phyloP scores from a whole-genome alignment of 2,113 vertebrate species.

The Copsychus sechellarum region DNA sequence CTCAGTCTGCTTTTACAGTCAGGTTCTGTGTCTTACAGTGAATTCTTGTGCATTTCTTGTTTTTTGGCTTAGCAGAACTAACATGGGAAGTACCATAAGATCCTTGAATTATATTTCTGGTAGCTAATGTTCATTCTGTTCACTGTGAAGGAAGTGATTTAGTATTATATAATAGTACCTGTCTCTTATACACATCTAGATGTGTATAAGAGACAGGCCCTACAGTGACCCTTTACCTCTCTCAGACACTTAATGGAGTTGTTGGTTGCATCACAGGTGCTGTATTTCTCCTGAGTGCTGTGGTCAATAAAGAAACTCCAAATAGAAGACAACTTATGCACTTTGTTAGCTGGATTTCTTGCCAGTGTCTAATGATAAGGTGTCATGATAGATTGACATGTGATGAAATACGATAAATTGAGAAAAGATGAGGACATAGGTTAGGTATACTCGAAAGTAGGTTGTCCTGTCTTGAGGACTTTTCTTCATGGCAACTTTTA shows the following conservation, averaged over 20 bases:
- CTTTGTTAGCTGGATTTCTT: not conserved
- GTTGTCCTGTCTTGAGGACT: fast-evolving
- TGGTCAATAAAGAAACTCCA: not conserved
- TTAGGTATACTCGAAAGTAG: not conserved
- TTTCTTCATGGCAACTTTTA: not conserved
- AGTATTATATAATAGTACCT: not conserved
- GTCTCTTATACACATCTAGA: too few relatives aligned
- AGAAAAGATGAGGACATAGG: not conserved
- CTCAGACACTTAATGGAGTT: not conserved
- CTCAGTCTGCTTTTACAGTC: not conserved
- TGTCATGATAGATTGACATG: not conserved
- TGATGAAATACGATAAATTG: not conserved
- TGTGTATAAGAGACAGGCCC: too few relatives aligned
- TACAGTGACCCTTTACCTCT: not conserved
- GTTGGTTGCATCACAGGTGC: not conserved
- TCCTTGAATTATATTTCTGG: not conserved
- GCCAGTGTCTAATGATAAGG: not conserved
- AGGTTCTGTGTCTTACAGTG: not conserved
- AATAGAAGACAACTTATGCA: not conserved
- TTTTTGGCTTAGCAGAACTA: not conserved
- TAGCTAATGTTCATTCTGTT: not conserved
- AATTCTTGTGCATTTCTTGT: not conserved
- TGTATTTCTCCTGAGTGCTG: not conserved
- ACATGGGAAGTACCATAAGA: not conserved
- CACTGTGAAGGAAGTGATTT: not conserved